These are phyloP conservation scores for chimpanzee (Pan troglodytes) DNA, from an alignment of 2,113 vertebrate genomes.

Conservation along the genomic window NHGRI_mPanTro3-v2.1_pri NC_072402.2:6417001-6417500, in stretches of 20 bases:
- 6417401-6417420: fast-evolving
- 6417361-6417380: neutral
- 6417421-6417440: too few species aligned
- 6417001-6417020: neutral
- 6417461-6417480: neutral
- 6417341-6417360: neutral
- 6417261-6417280: neutral
- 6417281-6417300: neutral
- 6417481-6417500: neutral
- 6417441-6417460: neutral
- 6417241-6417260: neutral
- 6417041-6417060: neutral
- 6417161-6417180: neutral
- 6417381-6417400: fast-evolving
- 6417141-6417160: neutral
- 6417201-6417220: fast-evolving
- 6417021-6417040: fast-evolving
- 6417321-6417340: neutral
- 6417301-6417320: neutral
- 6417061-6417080: neutral
- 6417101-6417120: neutral
- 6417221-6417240: fast-evolving
- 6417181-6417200: fast-evolving
- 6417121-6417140: too few species aligned
- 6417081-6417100: too few species aligned